Percentiles rank a stretch among this genome's conserved stretches.
phyloP scores from a whole-genome alignment of 2,797 vertebrate genomes.

The Pachyuromys duprasi region DNA sequence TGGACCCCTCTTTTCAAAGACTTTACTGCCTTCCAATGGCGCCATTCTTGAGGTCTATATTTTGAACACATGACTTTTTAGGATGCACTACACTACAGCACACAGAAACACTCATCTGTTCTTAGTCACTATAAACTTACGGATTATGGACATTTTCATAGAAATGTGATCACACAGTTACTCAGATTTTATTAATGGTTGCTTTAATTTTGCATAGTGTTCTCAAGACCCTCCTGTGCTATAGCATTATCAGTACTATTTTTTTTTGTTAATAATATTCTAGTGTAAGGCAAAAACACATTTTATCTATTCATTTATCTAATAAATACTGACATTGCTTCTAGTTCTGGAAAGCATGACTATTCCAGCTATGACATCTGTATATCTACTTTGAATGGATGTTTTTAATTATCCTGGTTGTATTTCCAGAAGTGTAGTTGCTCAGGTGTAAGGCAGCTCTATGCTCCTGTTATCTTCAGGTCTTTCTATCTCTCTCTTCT shows the following conservation, averaged over 20 bases:
- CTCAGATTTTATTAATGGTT: not conserved
- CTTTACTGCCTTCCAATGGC: not conserved
- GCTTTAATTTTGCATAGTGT: not conserved
- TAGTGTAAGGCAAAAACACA: not conserved
- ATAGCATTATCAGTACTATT: not conserved
- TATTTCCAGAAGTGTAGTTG: not conserved
- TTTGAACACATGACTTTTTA: not conserved
- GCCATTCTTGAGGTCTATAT: not conserved
- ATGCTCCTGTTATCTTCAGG: no score
- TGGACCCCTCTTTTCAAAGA: not conserved
- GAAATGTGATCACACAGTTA: not conserved
- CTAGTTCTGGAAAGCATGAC: not conserved
- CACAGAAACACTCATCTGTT: not conserved
- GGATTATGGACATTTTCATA: not conserved
- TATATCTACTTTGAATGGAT: not conserved
- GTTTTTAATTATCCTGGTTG: not conserved
- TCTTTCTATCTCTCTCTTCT: no score
- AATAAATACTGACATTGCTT: not conserved
- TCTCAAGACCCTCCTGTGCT: not conserved
- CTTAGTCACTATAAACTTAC: not conserved
- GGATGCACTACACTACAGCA: not conserved
- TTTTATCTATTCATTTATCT: not conserved
- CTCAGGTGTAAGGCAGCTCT: not conserved
- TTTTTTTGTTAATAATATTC: not conserved
- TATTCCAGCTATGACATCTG: not conserved